These are phyloP conservation scores for Rhynchotus rufescens DNA, from an alignment of 2,797 vertebrate species.

Conservation along the genomic window DNA sequence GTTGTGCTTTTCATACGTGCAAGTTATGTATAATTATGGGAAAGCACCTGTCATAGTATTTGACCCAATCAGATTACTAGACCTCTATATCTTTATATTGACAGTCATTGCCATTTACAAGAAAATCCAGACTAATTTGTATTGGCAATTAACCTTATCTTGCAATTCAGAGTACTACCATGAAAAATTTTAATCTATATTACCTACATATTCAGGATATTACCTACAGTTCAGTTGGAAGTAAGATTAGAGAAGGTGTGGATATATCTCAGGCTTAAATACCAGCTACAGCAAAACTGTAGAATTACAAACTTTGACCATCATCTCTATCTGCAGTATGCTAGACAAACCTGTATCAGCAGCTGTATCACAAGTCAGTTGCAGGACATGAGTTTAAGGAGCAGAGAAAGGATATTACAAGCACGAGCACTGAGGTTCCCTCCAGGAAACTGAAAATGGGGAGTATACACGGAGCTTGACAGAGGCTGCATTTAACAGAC, in stretches of 20 bases:
- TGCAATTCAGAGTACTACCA: neutral
- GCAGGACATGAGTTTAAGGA: neutral
- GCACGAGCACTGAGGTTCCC: rapidly evolving
- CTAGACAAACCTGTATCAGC: neutral
- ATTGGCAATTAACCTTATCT: neutral
- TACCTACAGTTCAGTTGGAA: neutral
- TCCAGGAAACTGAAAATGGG: neutral
- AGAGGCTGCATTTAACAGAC: neutral
- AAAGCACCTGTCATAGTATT: neutral
- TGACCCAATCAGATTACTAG: neutral
- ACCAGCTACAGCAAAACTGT: neutral
- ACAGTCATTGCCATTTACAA: neutral
- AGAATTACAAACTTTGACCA: neutral
- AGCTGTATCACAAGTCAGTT: neutral
- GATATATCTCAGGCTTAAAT: neutral
- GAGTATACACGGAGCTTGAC: neutral
- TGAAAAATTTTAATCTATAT: neutral
- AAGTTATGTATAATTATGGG: neutral
- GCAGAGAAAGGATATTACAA: neutral
- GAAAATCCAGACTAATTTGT: neutral
- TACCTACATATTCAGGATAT: neutral
- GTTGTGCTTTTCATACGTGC: neutral
- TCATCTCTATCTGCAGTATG: neutral
- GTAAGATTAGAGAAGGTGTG: neutral
- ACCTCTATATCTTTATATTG: neutral